Base-by-base conservation (phyloP, 2,888 invertebrate genomes). In the Holacanthella duospinosa region DNA sequence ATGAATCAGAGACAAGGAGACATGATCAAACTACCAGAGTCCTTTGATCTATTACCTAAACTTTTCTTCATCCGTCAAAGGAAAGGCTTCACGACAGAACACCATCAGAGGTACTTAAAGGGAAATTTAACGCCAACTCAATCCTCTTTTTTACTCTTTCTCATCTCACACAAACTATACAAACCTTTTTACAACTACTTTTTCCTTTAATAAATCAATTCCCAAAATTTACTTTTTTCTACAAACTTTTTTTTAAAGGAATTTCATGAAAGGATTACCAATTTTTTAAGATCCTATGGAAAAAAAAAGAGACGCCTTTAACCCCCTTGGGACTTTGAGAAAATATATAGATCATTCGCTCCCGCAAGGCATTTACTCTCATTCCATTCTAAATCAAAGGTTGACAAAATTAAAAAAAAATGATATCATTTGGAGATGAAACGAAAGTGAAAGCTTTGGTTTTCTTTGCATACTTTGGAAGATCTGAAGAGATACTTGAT, bases 31-130 rank as follows among this genome's bases (percentile, higher is more conserved):
- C 24, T 12, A 26, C 57, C 27, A 6, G 26, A 55, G 55, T 16
- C 6, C 57, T 57, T 57, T 57, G 57, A 57, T 57, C 57, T 57
- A 27, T 55, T 57, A 28, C 57, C 57, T 57, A 28, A 28, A 57
- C 29, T 19, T 29, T 19, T 57, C 29, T 28, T 28, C 36, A 57
- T 57, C 57, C 21, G 48, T 48, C 48, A 48, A 48, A 48, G 48
- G 48, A 21, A 48, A n/a, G 48, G 48, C 36, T 9, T 16, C 6
- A 16, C 36, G 36, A 9, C 6, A 36, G 36, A 16, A 36, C 16
- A 16, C 36, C 16, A 16, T 16, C 36, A n/a, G n/a, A n/a, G 36
- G 36, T 36, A 36, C 36, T 36, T 36, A 36, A 36, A 36, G 9
- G 9, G 16, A 36, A 36, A 36, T 36, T 36, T 9, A 36, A 36